Conservation (phyloP, 2,113 vertebrate species). For the Tretioscincus oriximinensis region DNA sequence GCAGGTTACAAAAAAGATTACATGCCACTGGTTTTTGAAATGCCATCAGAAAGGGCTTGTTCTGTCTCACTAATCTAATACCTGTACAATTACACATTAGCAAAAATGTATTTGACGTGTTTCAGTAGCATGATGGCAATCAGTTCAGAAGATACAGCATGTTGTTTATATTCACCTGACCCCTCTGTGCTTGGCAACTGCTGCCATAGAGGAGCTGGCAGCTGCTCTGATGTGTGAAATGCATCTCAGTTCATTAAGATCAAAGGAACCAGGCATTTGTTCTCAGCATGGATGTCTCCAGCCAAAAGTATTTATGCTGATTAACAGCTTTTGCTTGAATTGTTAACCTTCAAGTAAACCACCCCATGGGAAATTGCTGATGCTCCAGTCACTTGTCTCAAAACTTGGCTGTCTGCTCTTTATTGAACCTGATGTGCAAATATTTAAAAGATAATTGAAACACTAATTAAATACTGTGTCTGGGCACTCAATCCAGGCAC, state of each 20-base stretch:
- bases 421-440: conserved; percentile 69
- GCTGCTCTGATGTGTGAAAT: conserved; percentile 51
- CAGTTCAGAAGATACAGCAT: neutral
- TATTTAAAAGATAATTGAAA: conserved; percentile 70
- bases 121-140: neutral
- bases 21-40: neutral
- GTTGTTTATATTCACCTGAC: conserved; percentile 48
- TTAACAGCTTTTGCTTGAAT: conserved; percentile 61
- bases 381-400: conserved; percentile 59
- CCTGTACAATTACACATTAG: neutral
- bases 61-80: neutral
- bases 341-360: conserved; percentile 65
- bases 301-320: conserved; percentile 62
- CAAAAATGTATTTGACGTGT: neutral
- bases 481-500: conserved; percentile 45
- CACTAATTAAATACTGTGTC: conserved; percentile 61
- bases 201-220: conserved; percentile 49
- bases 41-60: neutral
- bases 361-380: conserved; percentile 58
- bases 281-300: conserved; percentile 38
- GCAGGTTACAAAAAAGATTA: neutral
- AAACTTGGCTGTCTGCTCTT: conserved; percentile 66
- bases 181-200: conserved; percentile 52
- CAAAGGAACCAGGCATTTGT: conserved; percentile 56
- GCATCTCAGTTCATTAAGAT: conserved; percentile 57